Conservation (phyloP, 2,888 invertebrate species). For the Plebejus anna region DNA sequence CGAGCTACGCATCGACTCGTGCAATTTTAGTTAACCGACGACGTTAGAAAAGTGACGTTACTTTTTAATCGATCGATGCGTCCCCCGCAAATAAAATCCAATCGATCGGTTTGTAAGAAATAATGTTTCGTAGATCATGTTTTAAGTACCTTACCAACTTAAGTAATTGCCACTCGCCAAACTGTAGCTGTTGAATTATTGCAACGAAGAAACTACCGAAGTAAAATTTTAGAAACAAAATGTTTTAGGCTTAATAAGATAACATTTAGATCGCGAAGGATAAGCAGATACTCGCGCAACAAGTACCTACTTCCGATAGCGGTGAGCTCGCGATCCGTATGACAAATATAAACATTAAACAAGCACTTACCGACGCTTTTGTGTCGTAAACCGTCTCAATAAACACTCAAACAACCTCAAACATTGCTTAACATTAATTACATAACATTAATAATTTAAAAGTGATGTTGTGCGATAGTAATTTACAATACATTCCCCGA, state of each 20-base stretch:
- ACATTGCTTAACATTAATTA: conserved; percentile 15
- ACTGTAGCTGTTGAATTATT: conserved; percentile 23
- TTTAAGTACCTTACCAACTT: conserved; percentile 54
- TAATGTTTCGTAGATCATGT: conserved; percentile 22
- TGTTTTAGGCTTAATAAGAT: conserved; percentile 5
- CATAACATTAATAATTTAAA: conserved; percentile 17
- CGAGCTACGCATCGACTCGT: background rate
- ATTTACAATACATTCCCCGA: conserved; percentile 24
- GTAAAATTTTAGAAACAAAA: conserved; percentile 12
- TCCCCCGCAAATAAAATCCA: background rate
- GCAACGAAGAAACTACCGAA: conserved; percentile 15
- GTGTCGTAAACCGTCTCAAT: conserved; percentile 4
- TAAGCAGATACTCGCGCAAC: background rate
- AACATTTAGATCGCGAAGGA: background rate
- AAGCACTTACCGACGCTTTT: background rate
- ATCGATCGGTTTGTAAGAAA: background rate
- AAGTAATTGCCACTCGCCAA: conserved; percentile 43
- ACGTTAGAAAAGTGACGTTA: background rate
- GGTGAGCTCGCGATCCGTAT: conserved; percentile 2
- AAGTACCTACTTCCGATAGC: background rate
- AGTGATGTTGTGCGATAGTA: conserved; percentile 33
- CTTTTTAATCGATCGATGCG: conserved; percentile 10
- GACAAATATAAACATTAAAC: conserved; percentile 4
- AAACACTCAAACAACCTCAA: conserved; percentile 24
- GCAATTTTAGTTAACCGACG: background rate